Evolutionary conservation across 2,888 invertebrate species (phyloP).

Genomic region (Torymus tubicola): DNA sequence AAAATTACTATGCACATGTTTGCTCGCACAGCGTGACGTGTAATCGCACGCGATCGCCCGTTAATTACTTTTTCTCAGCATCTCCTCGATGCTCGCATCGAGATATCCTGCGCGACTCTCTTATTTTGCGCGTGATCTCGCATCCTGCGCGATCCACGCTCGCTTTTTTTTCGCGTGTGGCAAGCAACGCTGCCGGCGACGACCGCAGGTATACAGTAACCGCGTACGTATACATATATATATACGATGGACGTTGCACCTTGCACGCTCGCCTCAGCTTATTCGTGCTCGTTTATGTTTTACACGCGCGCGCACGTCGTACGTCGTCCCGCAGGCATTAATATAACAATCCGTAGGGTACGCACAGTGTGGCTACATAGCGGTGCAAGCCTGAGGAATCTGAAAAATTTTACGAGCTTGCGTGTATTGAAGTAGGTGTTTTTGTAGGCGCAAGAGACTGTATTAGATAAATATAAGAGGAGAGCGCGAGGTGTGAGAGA

Average conservation of each 20-base stretch:
- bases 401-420: no score
- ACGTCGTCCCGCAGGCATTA: constrained; percentile 9
- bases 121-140: constrained; percentile 1
- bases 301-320: not conserved
- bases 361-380: no score
- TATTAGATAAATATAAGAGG: no score
- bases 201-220: not conserved
- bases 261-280: not conserved
- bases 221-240: constrained; percentile 1
- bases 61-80: no score
- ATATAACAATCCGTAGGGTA: constrained; percentile 7
- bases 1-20: no score
- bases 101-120: not conserved
- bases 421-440: no score
- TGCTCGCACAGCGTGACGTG: no score
- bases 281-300: constrained; percentile 1
- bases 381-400: no score
- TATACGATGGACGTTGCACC: constrained; percentile 22
- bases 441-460: no score
- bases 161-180: not conserved
- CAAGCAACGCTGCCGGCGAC: not conserved
- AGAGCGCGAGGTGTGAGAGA: no score
- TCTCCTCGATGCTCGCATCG: no score
- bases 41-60: no score
- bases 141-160: not conserved